Percentiles rank a stretch among this genome's conserved stretches.
These are phyloP conservation scores for Lonchura striata DNA, from an alignment of 2,113 vertebrate genomes.

Conservation along the genomic window DNA sequence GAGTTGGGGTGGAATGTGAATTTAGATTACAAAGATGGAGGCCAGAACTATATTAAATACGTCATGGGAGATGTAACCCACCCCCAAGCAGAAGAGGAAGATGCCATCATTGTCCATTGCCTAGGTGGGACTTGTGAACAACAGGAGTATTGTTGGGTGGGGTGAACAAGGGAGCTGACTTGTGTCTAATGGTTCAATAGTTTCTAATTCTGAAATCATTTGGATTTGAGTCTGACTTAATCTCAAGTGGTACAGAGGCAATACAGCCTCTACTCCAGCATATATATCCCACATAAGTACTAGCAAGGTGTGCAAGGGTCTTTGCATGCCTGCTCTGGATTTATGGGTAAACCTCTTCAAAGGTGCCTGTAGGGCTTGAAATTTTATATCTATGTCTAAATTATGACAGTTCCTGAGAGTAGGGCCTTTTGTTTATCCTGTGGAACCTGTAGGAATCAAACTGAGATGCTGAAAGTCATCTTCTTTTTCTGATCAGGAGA, in stretches of 20 bases:
- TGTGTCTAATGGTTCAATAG: background rate
- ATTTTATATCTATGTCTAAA: background rate
- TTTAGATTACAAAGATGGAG: slow-evolving; percentile 68
- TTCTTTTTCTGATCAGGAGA: background rate
- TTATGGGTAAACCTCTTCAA: background rate
- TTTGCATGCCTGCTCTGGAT: background rate
- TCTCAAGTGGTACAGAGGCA: background rate
- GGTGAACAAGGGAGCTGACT: background rate
- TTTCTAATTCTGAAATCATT: background rate
- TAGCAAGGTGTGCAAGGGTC: background rate
- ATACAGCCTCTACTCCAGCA: background rate
- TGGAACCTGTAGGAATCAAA: background rate
- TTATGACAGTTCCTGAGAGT: background rate
- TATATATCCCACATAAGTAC: background rate
- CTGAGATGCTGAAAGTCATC: background rate
- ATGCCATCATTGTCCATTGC: slow-evolving; percentile 89
- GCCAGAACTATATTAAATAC: slow-evolving; percentile 74
- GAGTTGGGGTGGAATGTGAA: slow-evolving; percentile 37
- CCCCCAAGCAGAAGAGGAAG: slow-evolving; percentile 78
- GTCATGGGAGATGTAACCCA: slow-evolving; percentile 90
- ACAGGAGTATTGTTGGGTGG: background rate
- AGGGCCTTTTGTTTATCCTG: background rate
- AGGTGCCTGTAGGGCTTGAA: background rate
- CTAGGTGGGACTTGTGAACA: slow-evolving; percentile 73
- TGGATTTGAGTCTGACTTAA: background rate